Evolutionary conservation across 2,113 vertebrate genomes (phyloP).

Genomic region (Clupea harengus): DNA sequence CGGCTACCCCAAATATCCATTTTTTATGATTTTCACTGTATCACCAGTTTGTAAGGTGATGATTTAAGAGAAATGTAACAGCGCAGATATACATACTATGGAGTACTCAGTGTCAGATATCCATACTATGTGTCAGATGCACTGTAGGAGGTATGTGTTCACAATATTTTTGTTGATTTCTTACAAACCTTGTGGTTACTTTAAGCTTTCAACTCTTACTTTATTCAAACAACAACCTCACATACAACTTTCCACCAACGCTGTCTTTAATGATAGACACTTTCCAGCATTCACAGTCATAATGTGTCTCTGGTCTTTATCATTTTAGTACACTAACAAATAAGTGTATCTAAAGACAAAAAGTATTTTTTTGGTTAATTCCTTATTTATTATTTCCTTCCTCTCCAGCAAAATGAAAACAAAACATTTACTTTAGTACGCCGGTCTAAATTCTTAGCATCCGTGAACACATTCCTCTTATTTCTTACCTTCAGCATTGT

Average conservation of each 20-base stretch:
- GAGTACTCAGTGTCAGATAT: slow-evolving; percentile 20
- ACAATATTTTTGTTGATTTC: slow-evolving; percentile 53
- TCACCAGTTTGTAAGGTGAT: background rate
- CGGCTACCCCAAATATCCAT: too few relatives aligned
- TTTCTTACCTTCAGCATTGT: background rate
- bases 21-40: background rate
- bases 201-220: background rate
- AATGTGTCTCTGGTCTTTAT: background rate
- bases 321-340: too few relatives aligned
- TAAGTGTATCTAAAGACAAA: background rate
- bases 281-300: background rate
- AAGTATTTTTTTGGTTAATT: background rate
- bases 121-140: slow-evolving; percentile 28
- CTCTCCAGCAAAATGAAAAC: background rate
- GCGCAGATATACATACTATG: slow-evolving; percentile 42
- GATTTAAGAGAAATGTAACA: background rate
- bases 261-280: too few relatives aligned
- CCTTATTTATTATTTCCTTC: background rate
- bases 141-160: slow-evolving; percentile 61
- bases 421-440: background rate
- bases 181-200: background rate
- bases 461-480: slow-evolving; percentile 7
- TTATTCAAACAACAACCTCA: too few relatives aligned
- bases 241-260: background rate
- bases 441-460: background rate